Conservation (phyloP, 1,140 invertebrate species). For the Lordiphosa clarofinis region DNA sequence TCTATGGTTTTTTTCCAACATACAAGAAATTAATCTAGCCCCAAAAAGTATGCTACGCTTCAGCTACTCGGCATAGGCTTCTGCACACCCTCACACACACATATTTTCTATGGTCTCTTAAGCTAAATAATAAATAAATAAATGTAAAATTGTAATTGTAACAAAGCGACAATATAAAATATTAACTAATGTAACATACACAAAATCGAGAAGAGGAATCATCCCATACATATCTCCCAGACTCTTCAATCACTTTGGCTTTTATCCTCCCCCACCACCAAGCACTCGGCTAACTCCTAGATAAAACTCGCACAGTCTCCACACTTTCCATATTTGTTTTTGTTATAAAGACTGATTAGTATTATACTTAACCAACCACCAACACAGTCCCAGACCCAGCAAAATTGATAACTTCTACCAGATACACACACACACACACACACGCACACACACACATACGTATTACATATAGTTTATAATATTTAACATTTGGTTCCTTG, state of each 20-base stretch:
- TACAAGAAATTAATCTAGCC: conserved; percentile 35
- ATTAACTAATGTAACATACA: conserved; percentile 63
- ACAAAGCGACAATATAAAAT: conserved; percentile 68
- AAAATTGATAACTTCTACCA: conserved; percentile 10
- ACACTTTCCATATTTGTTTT: conserved; percentile 49
- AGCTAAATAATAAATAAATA: conserved; percentile 33
- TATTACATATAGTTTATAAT: conserved; percentile 5
- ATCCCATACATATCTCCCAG: conserved; percentile 48
- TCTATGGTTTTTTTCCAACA: conserved; percentile 53
- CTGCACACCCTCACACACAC: conserved; percentile 27
- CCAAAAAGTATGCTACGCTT: conserved; percentile 50
- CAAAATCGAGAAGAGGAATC: no score
- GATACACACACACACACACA: conserved; percentile 2
- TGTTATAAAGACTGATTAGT: conserved; percentile 73
- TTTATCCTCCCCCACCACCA: conserved; percentile 1
- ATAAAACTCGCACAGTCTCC: conserved; percentile 14
- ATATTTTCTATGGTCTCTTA: conserved; percentile 64
- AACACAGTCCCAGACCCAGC: conserved; percentile 9
- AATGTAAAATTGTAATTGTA: conserved; percentile 71
- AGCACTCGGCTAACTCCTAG: conserved; percentile 18
- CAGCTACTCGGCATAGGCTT: conserved; percentile 69
- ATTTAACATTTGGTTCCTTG: conserved; percentile 58
- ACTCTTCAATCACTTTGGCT: conserved; percentile 8
- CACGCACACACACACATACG: not conserved
- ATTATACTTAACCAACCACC: conserved; percentile 39